phyloP scores from a whole-genome alignment of 2,797 vertebrate species.

The Denticeps clupeoides region DNA sequence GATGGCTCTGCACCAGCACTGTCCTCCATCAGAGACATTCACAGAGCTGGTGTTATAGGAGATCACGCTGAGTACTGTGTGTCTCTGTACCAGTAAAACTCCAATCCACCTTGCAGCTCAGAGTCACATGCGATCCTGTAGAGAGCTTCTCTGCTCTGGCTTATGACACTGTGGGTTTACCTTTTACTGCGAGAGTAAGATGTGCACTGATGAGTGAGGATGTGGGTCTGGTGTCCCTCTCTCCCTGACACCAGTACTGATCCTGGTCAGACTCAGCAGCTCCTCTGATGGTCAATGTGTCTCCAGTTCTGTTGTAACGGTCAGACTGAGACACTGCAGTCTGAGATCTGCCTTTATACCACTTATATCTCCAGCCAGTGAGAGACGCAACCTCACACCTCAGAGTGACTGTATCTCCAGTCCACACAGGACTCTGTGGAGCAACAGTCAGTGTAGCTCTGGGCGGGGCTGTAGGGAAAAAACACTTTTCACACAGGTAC shows the following conservation, averaged over 20 bases:
- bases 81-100: slow-evolving; percentile 10
- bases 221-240: neutral
- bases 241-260: neutral
- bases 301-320: neutral
- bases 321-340: neutral
- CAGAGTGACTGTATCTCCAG: slow-evolving; percentile 1
- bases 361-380: neutral
- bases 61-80: neutral
- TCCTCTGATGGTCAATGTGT: neutral
- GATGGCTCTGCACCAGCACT: slow-evolving; percentile 1
- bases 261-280: neutral
- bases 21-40: neutral
- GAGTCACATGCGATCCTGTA: slow-evolving; percentile 4
- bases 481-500: neutral
- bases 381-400: neutral
- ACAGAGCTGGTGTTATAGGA: slow-evolving; percentile 9
- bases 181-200: no score
- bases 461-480: neutral
- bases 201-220: neutral
- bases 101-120: slow-evolving; percentile 8
- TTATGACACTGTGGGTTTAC: neutral
- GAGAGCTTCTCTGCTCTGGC: neutral
- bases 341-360: neutral
- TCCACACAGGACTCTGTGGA: neutral
- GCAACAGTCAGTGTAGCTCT: neutral